Evolutionary conservation across 2,888 invertebrate genomes (phyloP).

Genomic region (Melinaea menophilus): DNA sequence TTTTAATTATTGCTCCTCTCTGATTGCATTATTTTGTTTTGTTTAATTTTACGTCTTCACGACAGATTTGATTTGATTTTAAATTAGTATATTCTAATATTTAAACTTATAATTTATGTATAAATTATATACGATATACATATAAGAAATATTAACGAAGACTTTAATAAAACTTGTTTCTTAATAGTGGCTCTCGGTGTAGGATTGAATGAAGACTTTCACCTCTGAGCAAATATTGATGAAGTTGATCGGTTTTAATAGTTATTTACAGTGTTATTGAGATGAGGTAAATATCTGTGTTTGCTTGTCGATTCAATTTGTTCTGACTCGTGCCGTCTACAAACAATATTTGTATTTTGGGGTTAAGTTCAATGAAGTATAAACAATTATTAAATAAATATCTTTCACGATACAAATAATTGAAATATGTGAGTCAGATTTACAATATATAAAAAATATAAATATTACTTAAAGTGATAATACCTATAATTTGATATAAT

Average conservation of each 20-base stretch:
- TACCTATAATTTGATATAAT: no score
- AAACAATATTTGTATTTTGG: conserved; percentile 34
- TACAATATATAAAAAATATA: no score
- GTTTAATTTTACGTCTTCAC: no score
- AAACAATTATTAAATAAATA: no score
- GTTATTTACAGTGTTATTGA: conserved; percentile 33
- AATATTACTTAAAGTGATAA: no score
- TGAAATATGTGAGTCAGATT: no score
- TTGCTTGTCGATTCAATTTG: conserved; percentile 35
- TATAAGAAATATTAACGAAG: no score
- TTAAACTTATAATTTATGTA: no score
- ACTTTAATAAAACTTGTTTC: conserved; percentile 3
- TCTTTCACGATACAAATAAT: no score
- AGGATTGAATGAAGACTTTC: conserved; percentile 20
- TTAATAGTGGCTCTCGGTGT: not conserved
- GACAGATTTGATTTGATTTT: no score
- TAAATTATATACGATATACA: no score
- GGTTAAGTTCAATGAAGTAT: conserved; percentile 10
- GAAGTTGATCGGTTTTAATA: conserved; percentile 43
- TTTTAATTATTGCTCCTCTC: not conserved
- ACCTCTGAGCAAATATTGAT: conserved; percentile 43
- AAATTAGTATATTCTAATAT: no score
- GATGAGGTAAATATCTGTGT: conserved; percentile 34
- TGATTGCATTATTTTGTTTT: not conserved
- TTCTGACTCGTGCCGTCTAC: conserved; percentile 25